Base-by-base conservation (phyloP, 2,888 invertebrate genomes). In the Caenorhabditis angaria region DNA sequence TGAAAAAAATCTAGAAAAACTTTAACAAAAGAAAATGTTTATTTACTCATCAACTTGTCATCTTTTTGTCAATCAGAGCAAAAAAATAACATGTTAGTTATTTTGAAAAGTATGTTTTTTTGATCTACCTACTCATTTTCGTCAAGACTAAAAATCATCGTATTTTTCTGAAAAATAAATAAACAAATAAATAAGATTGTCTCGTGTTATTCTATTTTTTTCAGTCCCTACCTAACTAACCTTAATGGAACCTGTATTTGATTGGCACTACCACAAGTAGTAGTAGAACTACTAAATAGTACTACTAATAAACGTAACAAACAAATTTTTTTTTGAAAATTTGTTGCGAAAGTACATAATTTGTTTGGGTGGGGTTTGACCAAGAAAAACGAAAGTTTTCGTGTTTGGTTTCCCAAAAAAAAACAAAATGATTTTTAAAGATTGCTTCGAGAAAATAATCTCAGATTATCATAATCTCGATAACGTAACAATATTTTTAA, bases 301-400 rank as follows among this genome's bases (percentile, higher is more conserved):
- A 41, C 41, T 18, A 41, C 41, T 41, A 41, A 41, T 41, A 41
- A 41, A 41, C 14, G 41, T 41, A 18, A 41, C 41, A 41, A 41
- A 41, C 41, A 41, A 41, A 41, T 32, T 32, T 32, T 32, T 32
- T 32, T 32, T 5, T 32, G 32, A 41, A 41, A 41, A 10, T 41
- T 41, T 41, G 41, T 41, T 41, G 41, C 41, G 6, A 41, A 41
- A 41, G 41, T 41, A 41, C 41, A 41, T 41, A 41, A 41, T 41
- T 41, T 41, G 41, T 5, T 12, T 5, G 32, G 10, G 32, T 32
- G 32, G 32, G 10, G 32, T 8, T 5, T 5, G 41, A 12, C 14
- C 41, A 18, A 41, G 41, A n/a, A n/a, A n/a, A n/a, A n/a, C 18
- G 41, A 41, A 41, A 41, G 41, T 41, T 41, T 41, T 32, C 12